Conservation (phyloP, 2,113 vertebrate genomes). For the Myocastor coypus region DNA sequence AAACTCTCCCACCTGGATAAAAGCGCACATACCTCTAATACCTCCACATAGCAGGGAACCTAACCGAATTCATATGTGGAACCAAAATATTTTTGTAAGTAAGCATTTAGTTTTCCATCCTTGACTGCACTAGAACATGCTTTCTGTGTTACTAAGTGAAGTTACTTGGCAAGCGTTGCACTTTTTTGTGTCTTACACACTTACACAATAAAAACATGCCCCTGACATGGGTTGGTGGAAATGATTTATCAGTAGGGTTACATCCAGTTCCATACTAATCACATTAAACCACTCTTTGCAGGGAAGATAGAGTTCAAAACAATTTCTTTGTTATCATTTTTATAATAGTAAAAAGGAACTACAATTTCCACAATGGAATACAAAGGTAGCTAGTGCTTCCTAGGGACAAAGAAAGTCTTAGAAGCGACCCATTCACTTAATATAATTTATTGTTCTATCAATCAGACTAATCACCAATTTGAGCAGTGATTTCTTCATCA, state of each 20-base stretch:
- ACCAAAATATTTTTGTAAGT: slow-evolving; percentile 53
- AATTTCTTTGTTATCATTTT: background rate
- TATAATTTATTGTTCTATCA: background rate
- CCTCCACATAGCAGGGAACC: slow-evolving; percentile 23
- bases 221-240: background rate
- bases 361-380: background rate
- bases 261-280: background rate
- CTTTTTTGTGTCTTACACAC: background rate
- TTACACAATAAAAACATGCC: background rate
- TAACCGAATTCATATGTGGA: slow-evolving; percentile 76
- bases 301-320: background rate
- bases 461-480: background rate
- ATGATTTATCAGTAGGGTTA: background rate
- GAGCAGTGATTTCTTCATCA: slow-evolving; percentile 4
- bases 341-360: background rate
- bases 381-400: slow-evolving; percentile 1
- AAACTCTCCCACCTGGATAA: slow-evolving; percentile 66
- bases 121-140: background rate
- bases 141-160: slow-evolving; percentile 26
- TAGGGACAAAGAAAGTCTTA: background rate
- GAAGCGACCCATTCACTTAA: background rate
- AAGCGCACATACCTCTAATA: slow-evolving; percentile 42
- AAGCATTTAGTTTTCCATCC: background rate
- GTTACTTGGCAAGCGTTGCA: background rate
- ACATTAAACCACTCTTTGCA: background rate